A percentile compares a stretch with the other conserved stretches of the same genome.
These are phyloP conservation scores for Hypocryptadius cinnamomeus DNA, from an alignment of 2,113 vertebrate species.

Conservation along the genomic window DNA sequence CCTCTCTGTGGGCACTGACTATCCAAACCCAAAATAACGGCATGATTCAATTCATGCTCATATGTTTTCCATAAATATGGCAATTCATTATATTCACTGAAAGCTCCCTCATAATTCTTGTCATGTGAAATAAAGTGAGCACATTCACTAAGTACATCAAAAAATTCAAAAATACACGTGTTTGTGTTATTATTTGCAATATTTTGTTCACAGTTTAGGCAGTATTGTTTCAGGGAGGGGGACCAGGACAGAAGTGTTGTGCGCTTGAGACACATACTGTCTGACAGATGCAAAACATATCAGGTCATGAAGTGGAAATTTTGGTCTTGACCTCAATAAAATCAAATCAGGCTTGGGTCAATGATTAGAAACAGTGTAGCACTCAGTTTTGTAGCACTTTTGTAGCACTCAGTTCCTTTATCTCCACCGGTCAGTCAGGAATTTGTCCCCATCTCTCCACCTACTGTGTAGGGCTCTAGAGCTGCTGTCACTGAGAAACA, in stretches of 20 bases:
- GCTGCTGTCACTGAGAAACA: background rate
- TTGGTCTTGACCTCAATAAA: background rate
- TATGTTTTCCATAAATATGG: slow-evolving; percentile 37
- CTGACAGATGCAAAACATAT: background rate
- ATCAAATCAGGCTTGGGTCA: background rate
- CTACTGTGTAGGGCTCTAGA: background rate
- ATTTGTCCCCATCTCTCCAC: background rate
- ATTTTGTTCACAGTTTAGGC: background rate
- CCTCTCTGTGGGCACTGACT: slow-evolving; percentile 23
- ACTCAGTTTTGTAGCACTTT: too few species aligned
- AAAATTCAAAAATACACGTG: background rate
- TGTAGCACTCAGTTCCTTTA: background rate
- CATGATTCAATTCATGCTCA: slow-evolving; percentile 26
- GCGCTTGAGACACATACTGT: background rate
- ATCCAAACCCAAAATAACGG: slow-evolving; percentile 34
- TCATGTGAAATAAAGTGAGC: background rate
- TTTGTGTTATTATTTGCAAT: background rate
- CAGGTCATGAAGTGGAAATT: background rate
- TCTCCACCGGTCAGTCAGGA: background rate
- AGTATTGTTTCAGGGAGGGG: background rate
- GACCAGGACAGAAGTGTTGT: background rate
- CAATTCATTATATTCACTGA: background rate
- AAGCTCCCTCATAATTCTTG: background rate
- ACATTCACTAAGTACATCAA: background rate
- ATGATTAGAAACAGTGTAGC: rapidly evolving